Conservation (phyloP, 1,140 invertebrate genomes). For the Bombus soroeensis region DNA sequence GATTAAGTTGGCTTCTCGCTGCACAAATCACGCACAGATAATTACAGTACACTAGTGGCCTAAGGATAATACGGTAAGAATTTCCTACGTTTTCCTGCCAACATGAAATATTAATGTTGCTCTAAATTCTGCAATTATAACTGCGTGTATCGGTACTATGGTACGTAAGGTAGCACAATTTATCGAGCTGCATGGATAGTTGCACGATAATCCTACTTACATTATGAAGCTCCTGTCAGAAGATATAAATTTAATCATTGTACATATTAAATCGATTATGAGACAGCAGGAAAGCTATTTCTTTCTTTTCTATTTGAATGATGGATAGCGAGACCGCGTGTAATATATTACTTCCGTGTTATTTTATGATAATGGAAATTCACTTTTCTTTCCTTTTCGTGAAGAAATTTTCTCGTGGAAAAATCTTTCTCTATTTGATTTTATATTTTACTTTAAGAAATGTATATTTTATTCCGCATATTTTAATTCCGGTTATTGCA, state of each 20-base stretch:
- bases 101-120: constrained; percentile 48
- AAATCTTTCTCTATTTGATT: not conserved
- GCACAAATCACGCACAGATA: constrained; percentile 58
- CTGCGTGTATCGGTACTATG: not conserved
- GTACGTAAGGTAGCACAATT: constrained; percentile 18
- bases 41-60: constrained; percentile 45
- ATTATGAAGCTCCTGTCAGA: not conserved
- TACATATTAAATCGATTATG: constrained; percentile 31
- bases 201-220: not conserved
- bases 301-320: not conserved
- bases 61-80: constrained; percentile 25
- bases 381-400: not conserved
- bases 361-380: not conserved
- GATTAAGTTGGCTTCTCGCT: constrained; percentile 56
- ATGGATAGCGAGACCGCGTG: not conserved
- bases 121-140: constrained; percentile 27
- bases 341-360: not conserved
- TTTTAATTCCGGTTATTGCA: too few relatives aligned
- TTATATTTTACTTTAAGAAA: not conserved
- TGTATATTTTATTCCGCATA: not conserved
- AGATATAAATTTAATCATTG: constrained; percentile 32
- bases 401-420: not conserved
- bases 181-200: constrained; percentile 26
- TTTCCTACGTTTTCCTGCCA: constrained; percentile 21
- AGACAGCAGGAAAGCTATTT: constrained; percentile 6